Conservation (phyloP, 2,888 invertebrate species). For the Dicycla oo region DNA sequence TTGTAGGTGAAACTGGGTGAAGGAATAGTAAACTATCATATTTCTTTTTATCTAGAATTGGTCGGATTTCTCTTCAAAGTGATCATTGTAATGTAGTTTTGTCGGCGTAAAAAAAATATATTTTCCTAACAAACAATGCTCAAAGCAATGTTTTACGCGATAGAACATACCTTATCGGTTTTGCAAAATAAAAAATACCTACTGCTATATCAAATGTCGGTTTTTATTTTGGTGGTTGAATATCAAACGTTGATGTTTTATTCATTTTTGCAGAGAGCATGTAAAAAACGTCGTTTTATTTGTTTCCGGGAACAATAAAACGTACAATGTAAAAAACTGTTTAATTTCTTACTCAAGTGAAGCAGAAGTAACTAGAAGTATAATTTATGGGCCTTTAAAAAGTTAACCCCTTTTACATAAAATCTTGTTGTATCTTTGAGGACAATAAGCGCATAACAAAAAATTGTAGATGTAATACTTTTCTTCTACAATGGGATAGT, state of each 20-base stretch:
- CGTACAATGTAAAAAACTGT: conserved; percentile 8
- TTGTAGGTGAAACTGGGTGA: not conserved
- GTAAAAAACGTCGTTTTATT: conserved; percentile 27
- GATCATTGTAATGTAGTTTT: not conserved
- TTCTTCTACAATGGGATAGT: not conserved
- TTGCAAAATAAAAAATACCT: conserved; percentile 16
- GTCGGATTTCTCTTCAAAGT: not conserved
- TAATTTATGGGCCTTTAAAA: not conserved
- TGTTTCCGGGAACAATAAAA: conserved; percentile 10
- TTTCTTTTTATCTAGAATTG: not conserved
- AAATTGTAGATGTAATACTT: not conserved
- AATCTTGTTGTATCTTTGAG: not conserved
- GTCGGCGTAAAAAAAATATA: not conserved
- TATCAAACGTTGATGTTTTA: conserved; percentile 15
- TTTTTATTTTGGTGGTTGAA: conserved; percentile 14
- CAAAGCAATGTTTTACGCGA: not conserved
- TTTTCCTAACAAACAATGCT: not conserved
- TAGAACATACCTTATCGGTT: not conserved
- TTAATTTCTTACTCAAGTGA: not conserved
- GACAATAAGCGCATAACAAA: not conserved
- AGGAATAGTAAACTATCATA: not conserved
- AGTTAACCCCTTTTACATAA: not conserved
- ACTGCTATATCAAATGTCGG: conserved; percentile 6
- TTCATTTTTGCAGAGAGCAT: conserved; percentile 5
- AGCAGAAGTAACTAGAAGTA: not conserved